These are phyloP conservation scores for Rhizomys pruinosus DNA, from an alignment of 2,113 vertebrate species.

Conservation along the genomic window DNA sequence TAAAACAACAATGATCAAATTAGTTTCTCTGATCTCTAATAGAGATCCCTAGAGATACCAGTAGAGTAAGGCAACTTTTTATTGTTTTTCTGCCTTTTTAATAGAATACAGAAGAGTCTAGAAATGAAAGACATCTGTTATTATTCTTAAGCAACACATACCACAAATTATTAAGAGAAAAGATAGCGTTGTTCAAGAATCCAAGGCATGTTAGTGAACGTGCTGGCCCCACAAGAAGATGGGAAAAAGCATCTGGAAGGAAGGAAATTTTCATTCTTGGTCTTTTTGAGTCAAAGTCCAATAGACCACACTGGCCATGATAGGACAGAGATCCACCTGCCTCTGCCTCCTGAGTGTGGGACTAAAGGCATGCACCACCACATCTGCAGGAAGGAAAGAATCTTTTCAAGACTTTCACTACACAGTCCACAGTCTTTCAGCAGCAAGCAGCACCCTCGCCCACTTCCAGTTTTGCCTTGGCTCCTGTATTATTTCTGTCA, in stretches of 20 bases:
- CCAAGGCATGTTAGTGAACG: not conserved
- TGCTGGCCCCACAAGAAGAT: not conserved
- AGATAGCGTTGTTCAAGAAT: not conserved
- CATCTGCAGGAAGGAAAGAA: too few relatives aligned
- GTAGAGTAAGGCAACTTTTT: not conserved
- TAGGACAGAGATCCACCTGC: too few relatives aligned
- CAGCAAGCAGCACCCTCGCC: not conserved
- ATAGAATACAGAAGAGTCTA: not conserved
- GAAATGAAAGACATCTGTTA: not conserved
- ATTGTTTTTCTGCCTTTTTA: not conserved
- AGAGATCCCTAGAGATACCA: not conserved
- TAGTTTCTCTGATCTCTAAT: not conserved
- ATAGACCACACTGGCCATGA: too few relatives aligned
- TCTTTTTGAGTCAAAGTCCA: too few relatives aligned
- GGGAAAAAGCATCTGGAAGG: not conserved
- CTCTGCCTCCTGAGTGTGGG: too few relatives aligned
- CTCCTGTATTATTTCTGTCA: not conserved
- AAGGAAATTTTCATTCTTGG: not conserved
- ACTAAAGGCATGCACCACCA: too few relatives aligned
- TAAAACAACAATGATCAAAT: not conserved
- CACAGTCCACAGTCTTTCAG: not conserved
- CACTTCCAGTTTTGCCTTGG: not conserved
- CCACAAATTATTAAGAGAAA: not conserved
- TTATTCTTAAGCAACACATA: not conserved
- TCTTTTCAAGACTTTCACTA: not conserved